These are phyloP conservation scores for Congeria kusceri DNA, from an alignment of 2,888 invertebrate species.

Conservation along the genomic window DNA sequence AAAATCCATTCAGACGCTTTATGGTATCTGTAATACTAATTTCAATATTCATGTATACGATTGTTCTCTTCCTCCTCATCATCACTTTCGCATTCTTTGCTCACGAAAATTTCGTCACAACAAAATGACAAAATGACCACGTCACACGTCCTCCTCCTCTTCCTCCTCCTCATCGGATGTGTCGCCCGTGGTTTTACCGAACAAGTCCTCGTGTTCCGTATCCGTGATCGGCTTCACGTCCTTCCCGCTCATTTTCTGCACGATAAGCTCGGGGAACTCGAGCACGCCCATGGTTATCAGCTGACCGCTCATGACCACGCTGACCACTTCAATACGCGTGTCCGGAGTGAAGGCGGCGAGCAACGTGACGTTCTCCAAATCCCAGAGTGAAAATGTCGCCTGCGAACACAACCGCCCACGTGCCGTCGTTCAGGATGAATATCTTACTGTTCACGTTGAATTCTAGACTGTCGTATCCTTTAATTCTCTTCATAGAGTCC, in stretches of 20 bases:
- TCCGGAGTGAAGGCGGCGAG: constrained; percentile 83
- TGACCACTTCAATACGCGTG: constrained; percentile 78
- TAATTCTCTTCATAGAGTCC: constrained; percentile 72
- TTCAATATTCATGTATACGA: too few relatives aligned
- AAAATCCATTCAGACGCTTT: too few relatives aligned
- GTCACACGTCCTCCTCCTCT: constrained; percentile 53
- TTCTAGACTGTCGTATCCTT: constrained; percentile 76
- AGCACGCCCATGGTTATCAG: constrained; percentile 80
- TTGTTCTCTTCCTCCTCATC: too few relatives aligned
- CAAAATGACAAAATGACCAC: neutral
- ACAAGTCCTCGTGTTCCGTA: constrained; percentile 70
- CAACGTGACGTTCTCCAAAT: constrained; percentile 74
- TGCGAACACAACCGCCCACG: constrained; percentile 80
- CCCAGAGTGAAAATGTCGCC: constrained; percentile 84
- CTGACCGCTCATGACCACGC: constrained; percentile 76
- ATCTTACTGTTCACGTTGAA: constrained; percentile 78
- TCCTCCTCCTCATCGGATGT: constrained; percentile 76
- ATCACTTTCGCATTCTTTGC: too few relatives aligned
- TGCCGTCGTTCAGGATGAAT: constrained; percentile 76
- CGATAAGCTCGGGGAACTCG: constrained; percentile 78
- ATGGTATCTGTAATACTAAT: too few relatives aligned
- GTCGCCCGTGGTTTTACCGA: constrained; percentile 76
- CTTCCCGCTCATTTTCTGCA: constrained; percentile 70
- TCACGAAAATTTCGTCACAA: neutral
- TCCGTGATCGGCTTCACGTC: constrained; percentile 64